A percentile compares a stretch with the other conserved stretches of the same genome.
Conservation (phyloP, 23 tunicate genomes). For the Ascidia mentula region DNA sequence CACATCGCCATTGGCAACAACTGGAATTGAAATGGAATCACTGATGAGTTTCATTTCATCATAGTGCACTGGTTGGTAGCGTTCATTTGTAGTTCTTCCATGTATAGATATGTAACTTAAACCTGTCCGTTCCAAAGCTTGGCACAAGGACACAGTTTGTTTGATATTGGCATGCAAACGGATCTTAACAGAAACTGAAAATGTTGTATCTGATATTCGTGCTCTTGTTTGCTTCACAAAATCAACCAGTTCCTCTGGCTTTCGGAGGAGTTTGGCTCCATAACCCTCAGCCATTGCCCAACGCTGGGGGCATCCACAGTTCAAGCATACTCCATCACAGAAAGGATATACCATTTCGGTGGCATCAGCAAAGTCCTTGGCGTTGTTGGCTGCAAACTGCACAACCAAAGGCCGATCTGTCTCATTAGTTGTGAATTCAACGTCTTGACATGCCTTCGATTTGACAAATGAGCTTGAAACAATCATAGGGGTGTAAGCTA, state of each 20-base stretch:
- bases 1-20: constrained; percentile 83
- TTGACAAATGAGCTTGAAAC: constrained; percentile 80
- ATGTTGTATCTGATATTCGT: constrained; percentile 51
- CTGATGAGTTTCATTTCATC: constrained; percentile 67
- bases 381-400: constrained; percentile 92
- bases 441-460: constrained; percentile 71
- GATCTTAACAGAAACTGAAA: constrained; percentile 87
- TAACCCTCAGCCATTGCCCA: constrained; percentile 96
- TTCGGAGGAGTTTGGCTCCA: constrained; percentile 76
- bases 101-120: constrained; percentile 77
- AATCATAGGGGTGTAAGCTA: constrained; percentile 93
- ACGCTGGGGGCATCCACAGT: constrained; percentile 96
- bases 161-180: constrained; percentile 52
- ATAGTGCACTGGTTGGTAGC: constrained; percentile 89
- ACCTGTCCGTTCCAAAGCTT: constrained; percentile 63
- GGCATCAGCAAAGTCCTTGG: constrained; percentile 65
- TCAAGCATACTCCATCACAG: constrained; percentile 83
- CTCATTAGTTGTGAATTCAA: constrained; percentile 52
- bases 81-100: constrained; percentile 86
- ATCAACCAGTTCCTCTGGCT: constrained; percentile 56
- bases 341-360: constrained; percentile 75
- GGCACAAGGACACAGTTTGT: constrained; percentile 74
- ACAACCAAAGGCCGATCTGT: constrained; percentile 75
- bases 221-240: constrained; percentile 42
- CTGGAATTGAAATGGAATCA: constrained; percentile 63